Base-by-base conservation (phyloP, 2,888 invertebrate species). In the Electrophaes corylata region DNA sequence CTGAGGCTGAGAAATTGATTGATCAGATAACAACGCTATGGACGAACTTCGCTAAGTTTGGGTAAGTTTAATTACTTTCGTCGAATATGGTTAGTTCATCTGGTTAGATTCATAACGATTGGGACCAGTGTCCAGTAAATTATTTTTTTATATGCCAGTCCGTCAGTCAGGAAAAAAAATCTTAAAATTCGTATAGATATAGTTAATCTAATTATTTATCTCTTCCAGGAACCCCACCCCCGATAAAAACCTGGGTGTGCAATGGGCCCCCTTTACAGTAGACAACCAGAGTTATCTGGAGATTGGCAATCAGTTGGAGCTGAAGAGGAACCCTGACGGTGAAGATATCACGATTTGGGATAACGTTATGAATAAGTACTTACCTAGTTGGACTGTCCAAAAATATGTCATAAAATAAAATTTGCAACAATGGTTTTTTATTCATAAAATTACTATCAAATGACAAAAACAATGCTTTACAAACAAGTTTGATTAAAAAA, bases 41-140 rank as follows among this genome's bases (percentile, higher is more conserved):
- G 85, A 85, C 87, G 0, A 85, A 88, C 57, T 88, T 87, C 46
- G 87, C 86, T 0, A 87, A 85, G 71, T 78, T 66, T 50, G 86
- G 87, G 86, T 88, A 65, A 78, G 79, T 72, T 11, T 3, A 12
- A 20, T 23, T 10, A 16, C 3, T 37, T 35, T n/a, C n/a, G n/a
- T n/a, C 4, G 6, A 23, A 23, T 23, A 23, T 23, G n/a, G n/a
- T n/a, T n/a, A n/a, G n/a, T n/a, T n/a, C n/a, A n/a, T n/a, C n/a
- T n/a, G n/a, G n/a, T n/a, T n/a, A n/a, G n/a, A n/a, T n/a, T n/a
- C n/a, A n/a, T n/a, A n/a, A n/a, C n/a, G n/a, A n/a, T n/a, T n/a
- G n/a, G n/a, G n/a, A n/a, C n/a, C n/a, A n/a, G n/a, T n/a, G n/a
- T n/a, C n/a, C n/a, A n/a, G n/a, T n/a, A n/a, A n/a, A n/a, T n/a